phyloP scores from a whole-genome alignment of 2,888 invertebrate species.

The Strigamia transsilvanica region DNA sequence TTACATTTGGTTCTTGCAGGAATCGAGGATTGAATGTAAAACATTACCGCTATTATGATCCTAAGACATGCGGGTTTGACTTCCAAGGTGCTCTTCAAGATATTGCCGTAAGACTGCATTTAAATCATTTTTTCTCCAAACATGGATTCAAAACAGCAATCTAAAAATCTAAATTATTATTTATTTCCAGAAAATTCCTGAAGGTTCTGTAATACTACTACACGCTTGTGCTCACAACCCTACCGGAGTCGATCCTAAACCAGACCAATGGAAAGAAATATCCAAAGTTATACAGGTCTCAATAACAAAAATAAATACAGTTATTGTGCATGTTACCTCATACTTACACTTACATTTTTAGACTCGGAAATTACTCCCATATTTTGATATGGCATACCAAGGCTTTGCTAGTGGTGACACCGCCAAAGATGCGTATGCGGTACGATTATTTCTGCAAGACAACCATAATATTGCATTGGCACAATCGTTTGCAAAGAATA shows the following conservation, averaged over 20 bases:
- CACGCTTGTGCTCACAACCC: conserved; percentile 99
- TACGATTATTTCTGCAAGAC: conserved; percentile 85
- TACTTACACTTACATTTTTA: conserved; percentile 56
- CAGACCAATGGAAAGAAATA: conserved; percentile 88
- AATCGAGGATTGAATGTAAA: conserved; percentile 84
- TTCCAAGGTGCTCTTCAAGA: conserved; percentile 88
- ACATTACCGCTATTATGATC: conserved; percentile 92
- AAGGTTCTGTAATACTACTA: conserved; percentile 85
- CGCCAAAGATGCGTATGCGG: conserved; percentile 85
- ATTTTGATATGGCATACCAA: conserved; percentile 99
- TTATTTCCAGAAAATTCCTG: conserved; percentile 82
- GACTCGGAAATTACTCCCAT: conserved; percentile 79
- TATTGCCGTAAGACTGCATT: conserved; percentile 71
- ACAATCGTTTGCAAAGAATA: conserved; percentile 98
- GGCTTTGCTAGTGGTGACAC: conserved; percentile 90
- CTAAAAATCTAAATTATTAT: neutral
- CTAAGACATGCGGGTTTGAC: conserved; percentile 92
- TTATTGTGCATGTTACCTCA: no score
- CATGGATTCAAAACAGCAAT: neutral
- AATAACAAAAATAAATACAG: neutral
- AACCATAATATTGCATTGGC: conserved; percentile 86
- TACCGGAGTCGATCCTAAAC: conserved; percentile 90
- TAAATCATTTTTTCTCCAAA: neutral
- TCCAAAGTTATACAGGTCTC: conserved; percentile 81
- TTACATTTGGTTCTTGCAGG: conserved; percentile 60